Percentiles rank a stretch among this genome's conserved stretches.
Conservation (phyloP, 2,797 vertebrate genomes). For the Onychomys arenicola region DNA sequence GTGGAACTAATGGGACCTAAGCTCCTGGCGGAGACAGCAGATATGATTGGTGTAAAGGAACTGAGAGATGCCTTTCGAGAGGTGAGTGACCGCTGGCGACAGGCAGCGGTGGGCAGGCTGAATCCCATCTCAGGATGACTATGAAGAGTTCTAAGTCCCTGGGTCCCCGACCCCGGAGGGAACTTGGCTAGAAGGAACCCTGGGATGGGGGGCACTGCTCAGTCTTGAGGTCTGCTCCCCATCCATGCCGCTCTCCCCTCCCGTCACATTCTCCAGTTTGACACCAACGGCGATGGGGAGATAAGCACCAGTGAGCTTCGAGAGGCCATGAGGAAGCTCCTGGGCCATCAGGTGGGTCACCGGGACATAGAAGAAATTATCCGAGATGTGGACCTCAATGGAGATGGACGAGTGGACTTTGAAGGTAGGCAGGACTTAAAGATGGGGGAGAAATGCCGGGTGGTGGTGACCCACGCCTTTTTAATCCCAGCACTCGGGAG, state of each 20-base stretch:
- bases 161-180: background rate
- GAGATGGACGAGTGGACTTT: constrained; percentile 98
- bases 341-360: constrained; percentile 98
- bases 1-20: constrained; percentile 99
- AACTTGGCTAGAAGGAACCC: constrained; percentile 20
- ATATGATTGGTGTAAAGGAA: constrained; percentile 99
- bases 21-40: constrained; percentile 97
- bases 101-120: background rate
- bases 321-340: constrained; percentile 98
- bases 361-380: constrained; percentile 98
- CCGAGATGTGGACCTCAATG: constrained; percentile 97
- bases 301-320: constrained; percentile 97
- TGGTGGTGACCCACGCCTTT: too few species aligned
- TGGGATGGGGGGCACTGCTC: background rate
- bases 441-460: too few species aligned
- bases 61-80: constrained; percentile 97
- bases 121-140: background rate
- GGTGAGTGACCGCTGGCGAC: constrained; percentile 87
- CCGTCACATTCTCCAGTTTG: constrained; percentile 90
- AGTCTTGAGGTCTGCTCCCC: background rate
- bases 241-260: background rate
- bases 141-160: background rate
- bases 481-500: too few species aligned
- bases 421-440: constrained; percentile 91
- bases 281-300: constrained; percentile 98